A percentile compares a stretch with the other conserved stretches of the same genome.
Evolutionary conservation across 1,140 invertebrate species (phyloP).

Genomic region (Nasonia vitripennis): DNA sequence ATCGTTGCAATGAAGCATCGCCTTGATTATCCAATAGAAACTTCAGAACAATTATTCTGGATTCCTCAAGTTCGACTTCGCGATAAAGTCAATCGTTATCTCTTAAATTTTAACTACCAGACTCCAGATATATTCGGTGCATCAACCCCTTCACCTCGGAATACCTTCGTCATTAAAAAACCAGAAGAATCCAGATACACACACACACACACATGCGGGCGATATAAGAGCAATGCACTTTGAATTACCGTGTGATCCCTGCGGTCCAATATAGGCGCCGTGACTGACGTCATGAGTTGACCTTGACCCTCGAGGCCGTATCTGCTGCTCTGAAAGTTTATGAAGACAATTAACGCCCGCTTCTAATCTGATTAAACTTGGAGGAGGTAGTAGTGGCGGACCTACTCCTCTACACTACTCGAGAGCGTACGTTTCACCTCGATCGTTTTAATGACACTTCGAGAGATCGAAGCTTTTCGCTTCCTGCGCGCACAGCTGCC

Average conservation of each 20-base stretch:
- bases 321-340: conserved; percentile 77
- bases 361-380: conserved; percentile 43
- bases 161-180: no score
- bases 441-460: conserved; percentile 1
- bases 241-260: conserved; percentile 88
- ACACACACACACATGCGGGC: background rate
- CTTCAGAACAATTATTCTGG: background rate
- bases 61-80: background rate
- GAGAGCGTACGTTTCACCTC: background rate
- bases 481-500: background rate
- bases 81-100: no score
- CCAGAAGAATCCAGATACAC: no score
- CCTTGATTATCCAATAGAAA: no score
- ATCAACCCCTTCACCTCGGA: no score
- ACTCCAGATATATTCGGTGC: no score
- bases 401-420: background rate
- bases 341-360: conserved; percentile 39
- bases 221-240: conserved; percentile 39
- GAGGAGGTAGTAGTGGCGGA: background rate
- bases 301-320: conserved; percentile 82
- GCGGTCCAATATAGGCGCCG: conserved; percentile 93
- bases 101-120: no score
- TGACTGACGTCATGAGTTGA: conserved; percentile 92
- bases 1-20: background rate
- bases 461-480: conserved; percentile 5